Evolutionary conservation across 2,113 vertebrate species (phyloP).

Genomic region (Sula dactylatra): DNA sequence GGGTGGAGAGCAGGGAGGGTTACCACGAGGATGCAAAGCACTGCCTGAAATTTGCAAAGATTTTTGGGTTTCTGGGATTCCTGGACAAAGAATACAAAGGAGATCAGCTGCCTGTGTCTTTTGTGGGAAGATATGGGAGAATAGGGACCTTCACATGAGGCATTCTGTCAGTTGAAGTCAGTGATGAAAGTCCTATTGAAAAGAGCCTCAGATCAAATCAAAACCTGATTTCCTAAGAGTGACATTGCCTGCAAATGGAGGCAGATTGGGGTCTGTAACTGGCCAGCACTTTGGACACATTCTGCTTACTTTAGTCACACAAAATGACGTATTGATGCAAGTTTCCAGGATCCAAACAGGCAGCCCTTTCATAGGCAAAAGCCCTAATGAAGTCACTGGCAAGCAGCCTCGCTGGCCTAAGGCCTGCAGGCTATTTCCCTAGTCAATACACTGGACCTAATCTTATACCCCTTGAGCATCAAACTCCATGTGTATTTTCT

Average conservation of each 20-base stretch:
- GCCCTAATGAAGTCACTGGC: constrained; percentile 62
- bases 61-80: not conserved
- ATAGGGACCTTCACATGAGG: not conserved
- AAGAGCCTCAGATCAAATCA: not conserved
- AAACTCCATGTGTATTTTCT: constrained; percentile 45
- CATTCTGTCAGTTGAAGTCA: not conserved
- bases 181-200: not conserved
- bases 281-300: not conserved
- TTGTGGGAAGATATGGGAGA: not conserved
- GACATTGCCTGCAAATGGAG: not conserved
- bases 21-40: not conserved
- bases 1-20: not conserved
- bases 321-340: constrained; percentile 59
- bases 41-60: not conserved
- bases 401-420: constrained; percentile 30
- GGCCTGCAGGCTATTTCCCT: constrained; percentile 38
- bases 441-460: constrained; percentile 59
- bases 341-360: constrained; percentile 61
- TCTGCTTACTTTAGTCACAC: constrained; percentile 58
- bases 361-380: constrained; percentile 56
- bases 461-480: constrained; percentile 51
- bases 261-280: not conserved
- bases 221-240: constrained; percentile 22
- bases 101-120: not conserved
- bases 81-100: not conserved